phyloP scores from a whole-genome alignment of 2,888 invertebrate genomes.

The Cheiracanthium punctorium region DNA sequence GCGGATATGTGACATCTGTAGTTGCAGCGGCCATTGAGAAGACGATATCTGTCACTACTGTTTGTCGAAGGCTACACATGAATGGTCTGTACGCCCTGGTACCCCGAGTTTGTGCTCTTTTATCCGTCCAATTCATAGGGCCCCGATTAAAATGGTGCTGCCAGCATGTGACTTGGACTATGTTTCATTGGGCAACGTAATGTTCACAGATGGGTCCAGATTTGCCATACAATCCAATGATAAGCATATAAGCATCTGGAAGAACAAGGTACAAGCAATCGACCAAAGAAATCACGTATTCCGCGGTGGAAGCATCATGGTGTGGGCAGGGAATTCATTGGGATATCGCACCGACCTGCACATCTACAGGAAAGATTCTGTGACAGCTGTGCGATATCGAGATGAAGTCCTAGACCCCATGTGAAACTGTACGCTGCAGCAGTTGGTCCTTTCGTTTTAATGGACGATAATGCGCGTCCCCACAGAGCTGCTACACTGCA shows the following conservation, averaged over 20 bases:
- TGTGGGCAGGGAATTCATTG: conserved; percentile 20
- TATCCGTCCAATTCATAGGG: conserved; percentile 14
- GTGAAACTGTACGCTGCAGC: neutral
- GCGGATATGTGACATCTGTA: neutral
- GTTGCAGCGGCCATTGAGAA: conserved; percentile 12
- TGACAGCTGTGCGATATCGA: conserved; percentile 30
- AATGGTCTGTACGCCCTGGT: conserved; percentile 15
- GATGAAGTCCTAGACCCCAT: conserved; percentile 15
- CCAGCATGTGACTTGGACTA: conserved; percentile 17
- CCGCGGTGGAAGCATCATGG: neutral
- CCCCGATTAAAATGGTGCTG: neutral
- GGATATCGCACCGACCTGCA: conserved; percentile 34
- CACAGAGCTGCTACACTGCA: conserved; percentile 15
- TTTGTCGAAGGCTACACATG: conserved; percentile 7
- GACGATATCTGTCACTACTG: conserved; percentile 12
- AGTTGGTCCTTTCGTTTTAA: conserved; percentile 4
- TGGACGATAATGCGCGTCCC: neutral
- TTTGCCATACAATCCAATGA: neutral
- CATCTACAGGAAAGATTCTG: conserved; percentile 10
- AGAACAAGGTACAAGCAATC: neutral
- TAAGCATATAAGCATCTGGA: neutral
- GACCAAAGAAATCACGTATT: neutral
- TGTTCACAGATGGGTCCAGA: conserved; percentile 16
- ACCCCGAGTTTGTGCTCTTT: conserved; percentile 13
- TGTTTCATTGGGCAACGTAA: neutral